Evolutionary conservation across 2,888 invertebrate species (phyloP).

Genomic region (Macrosiphum euphorbiae): DNA sequence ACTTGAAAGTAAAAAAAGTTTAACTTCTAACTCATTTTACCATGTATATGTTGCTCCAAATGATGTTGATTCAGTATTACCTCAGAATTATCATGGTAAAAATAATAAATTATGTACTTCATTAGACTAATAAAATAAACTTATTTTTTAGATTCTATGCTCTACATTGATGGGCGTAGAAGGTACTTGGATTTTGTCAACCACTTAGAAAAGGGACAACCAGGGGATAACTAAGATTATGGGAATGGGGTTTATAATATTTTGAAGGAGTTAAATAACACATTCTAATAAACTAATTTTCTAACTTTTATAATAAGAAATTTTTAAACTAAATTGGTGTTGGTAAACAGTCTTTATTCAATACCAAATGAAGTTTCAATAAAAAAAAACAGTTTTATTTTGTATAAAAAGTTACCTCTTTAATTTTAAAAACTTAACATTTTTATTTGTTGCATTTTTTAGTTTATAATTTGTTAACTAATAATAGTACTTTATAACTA

Average conservation of each 20-base stretch:
- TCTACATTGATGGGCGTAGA: conserved; percentile 73
- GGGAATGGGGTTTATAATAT: background rate
- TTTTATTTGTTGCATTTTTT: background rate
- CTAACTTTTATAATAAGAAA: background rate
- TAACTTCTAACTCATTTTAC: conserved; percentile 82
- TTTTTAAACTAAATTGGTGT: background rate
- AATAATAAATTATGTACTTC: background rate
- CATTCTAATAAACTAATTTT: background rate
- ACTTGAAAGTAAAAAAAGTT: conserved; percentile 73
- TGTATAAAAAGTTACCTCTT: conserved; percentile 35
- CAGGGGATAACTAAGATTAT: background rate
- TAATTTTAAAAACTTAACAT: conserved; percentile 38
- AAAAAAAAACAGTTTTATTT: background rate
- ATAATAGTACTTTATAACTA: conserved; percentile 22
- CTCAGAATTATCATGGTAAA: conserved; percentile 78
- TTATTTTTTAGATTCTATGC: conserved; percentile 72
- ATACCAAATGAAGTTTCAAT: background rate
- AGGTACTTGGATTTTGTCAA: conserved; percentile 56
- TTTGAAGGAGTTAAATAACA: background rate
- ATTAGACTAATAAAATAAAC: conserved; percentile 29
- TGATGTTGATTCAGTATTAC: conserved; percentile 74
- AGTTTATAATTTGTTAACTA: conserved; percentile 3
- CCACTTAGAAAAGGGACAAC: conserved; percentile 8
- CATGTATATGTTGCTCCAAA: conserved; percentile 76
- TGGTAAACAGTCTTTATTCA: background rate